Evolutionary conservation across 2,797 vertebrate genomes (phyloP).

Genomic region (Periophthalmus magnuspinnatus): DNA sequence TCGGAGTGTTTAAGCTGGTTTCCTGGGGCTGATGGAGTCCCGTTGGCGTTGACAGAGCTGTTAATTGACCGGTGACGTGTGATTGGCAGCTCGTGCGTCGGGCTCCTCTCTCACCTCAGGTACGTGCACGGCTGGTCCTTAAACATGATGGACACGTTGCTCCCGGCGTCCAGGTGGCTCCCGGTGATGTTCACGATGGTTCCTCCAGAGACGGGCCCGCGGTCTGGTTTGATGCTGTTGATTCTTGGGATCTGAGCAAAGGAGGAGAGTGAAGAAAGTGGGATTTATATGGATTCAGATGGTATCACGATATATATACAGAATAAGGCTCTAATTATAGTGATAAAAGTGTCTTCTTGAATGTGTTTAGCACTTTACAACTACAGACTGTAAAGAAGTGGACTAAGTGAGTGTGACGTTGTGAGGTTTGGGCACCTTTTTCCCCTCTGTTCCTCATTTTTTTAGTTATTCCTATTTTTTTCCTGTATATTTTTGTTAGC

Average conservation of each 20-base stretch:
- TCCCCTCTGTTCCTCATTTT: no score
- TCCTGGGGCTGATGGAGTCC: conserved; percentile 20
- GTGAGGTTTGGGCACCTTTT: no score
- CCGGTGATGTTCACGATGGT: conserved; percentile 95
- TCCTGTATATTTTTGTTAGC: no score
- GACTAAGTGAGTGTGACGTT: no score
- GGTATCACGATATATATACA: neutral
- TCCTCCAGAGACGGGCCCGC: conserved; percentile 93
- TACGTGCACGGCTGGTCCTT: conserved; percentile 92
- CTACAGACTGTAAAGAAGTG: no score
- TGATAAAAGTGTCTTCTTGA: no score
- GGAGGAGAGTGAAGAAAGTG: conserved; percentile 2
- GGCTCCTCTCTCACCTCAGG: conserved; percentile 82
- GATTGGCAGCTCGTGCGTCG: conserved; percentile 34
- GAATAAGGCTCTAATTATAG: no score
- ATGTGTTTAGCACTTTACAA: no score
- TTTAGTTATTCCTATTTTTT: no score
- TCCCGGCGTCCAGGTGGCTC: conserved; percentile 93
- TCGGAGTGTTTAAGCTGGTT: conserved; percentile 20
- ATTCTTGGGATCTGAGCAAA: conserved; percentile 83
- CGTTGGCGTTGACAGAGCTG: conserved; percentile 23
- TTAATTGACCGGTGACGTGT: conserved; percentile 44
- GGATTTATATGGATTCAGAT: neutral
- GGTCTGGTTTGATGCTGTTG: conserved; percentile 83
- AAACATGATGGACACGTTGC: conserved; percentile 92